Evolutionary conservation across 2,113 vertebrate species (phyloP).

Genomic region (Catharus fuscescens): DNA sequence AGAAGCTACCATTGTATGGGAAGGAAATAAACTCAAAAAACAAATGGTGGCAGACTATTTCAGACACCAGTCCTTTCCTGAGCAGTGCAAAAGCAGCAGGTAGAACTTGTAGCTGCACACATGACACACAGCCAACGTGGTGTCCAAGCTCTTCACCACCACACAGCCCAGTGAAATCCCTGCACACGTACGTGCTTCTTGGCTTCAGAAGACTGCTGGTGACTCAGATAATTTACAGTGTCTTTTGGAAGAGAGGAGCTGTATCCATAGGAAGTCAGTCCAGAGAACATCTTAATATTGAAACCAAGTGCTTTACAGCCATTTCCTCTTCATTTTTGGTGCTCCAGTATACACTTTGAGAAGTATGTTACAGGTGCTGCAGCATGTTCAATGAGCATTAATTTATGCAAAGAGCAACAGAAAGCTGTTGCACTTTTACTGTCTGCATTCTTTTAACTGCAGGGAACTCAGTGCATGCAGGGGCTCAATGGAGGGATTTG

Average conservation of each 20-base stretch:
- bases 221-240: not conserved
- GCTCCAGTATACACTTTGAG: not conserved
- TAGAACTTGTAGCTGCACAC: not conserved
- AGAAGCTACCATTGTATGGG: not conserved
- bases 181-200: fast-evolving
- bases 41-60: not conserved
- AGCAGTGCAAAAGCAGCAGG: not conserved
- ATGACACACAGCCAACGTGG: fast-evolving
- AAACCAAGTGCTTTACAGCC: not conserved
- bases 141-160: not conserved
- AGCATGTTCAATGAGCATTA: not conserved
- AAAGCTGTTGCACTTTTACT: not conserved
- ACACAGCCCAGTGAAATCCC: not conserved
- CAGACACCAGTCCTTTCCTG: not conserved
- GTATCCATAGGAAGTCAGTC: not conserved
- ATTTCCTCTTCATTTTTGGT: not conserved
- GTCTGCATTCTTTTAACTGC: not conserved
- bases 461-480: fast-evolving
- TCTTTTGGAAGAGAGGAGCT: not conserved
- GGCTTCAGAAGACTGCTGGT: not conserved
- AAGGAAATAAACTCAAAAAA: not conserved
- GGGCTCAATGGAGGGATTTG: not conserved
- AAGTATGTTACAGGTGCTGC: not conserved
- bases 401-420: not conserved
- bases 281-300: not conserved